These are phyloP conservation scores for Tursiops truncatus DNA, from an alignment of 2,113 vertebrate species.

Conservation along the genomic window DNA sequence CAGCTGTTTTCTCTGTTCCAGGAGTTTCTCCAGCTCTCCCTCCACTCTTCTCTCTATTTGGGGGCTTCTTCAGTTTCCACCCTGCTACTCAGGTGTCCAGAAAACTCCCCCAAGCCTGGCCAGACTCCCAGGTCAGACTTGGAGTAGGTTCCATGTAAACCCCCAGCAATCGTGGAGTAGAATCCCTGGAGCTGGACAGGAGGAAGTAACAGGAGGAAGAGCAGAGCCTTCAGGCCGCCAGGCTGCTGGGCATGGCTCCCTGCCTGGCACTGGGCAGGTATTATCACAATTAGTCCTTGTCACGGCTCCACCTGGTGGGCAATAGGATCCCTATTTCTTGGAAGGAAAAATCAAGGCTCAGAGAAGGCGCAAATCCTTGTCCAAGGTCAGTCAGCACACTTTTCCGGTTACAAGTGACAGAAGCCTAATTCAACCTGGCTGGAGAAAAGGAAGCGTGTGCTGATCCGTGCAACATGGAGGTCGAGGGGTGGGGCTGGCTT, in stretches of 20 bases:
- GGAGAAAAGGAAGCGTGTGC: neutral
- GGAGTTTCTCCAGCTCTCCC: neutral
- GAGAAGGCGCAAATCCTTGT: neutral
- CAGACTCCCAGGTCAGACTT: neutral
- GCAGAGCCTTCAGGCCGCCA: neutral
- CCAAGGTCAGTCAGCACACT: neutral
- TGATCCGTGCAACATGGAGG: neutral
- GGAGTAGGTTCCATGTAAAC: neutral
- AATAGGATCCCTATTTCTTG: neutral
- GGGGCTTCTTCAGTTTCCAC: neutral
- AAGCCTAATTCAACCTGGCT: neutral
- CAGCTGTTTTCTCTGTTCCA: neutral
- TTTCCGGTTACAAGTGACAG: neutral
- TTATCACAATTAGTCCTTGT: neutral
- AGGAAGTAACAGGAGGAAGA: too few relatives aligned
- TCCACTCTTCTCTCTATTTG: neutral
- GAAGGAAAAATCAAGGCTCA: neutral
- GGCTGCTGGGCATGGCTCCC: neutral
- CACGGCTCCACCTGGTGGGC: neutral
- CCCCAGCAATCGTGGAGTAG: neutral
- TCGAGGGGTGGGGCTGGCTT: neutral
- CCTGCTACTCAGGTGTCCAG: neutral
- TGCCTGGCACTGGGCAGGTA: neutral
- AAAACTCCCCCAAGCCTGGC: neutral
- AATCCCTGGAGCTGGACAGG: neutral